phyloP scores from a whole-genome alignment of 1,140 invertebrate genomes.

The Drosophila truncata region DNA sequence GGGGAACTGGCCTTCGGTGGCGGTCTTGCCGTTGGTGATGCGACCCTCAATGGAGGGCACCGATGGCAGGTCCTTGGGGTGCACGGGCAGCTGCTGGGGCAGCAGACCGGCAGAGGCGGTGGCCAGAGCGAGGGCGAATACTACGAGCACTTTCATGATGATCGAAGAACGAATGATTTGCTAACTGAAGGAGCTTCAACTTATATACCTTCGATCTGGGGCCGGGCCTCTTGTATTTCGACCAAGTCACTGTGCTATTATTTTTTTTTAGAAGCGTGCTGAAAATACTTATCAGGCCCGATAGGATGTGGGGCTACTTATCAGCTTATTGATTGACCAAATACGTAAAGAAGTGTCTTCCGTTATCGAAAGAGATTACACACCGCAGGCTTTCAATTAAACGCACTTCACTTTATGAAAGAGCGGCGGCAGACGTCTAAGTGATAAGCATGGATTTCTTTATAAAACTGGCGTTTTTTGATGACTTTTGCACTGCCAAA shows the following conservation, averaged over 20 bases:
- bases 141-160: conserved; percentile 77
- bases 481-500: conserved; percentile 6
- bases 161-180: conserved; percentile 63
- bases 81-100: conserved; percentile 49
- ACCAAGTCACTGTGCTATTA: conserved; percentile 37
- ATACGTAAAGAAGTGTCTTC: conserved; percentile 18
- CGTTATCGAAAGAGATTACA: conserved; percentile 45
- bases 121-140: conserved; percentile 72
- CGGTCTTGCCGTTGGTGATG: conserved; percentile 74
- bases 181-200: not conserved
- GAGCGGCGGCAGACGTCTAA: conserved; percentile 23
- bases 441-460: conserved; percentile 37
- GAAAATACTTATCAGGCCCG: conserved; percentile 16
- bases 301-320: conserved; percentile 32
- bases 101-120: conserved; percentile 63
- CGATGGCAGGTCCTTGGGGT: conserved; percentile 59
- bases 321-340: conserved; percentile 21
- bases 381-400: conserved; percentile 49
- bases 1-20: conserved; percentile 85
- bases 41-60: conserved; percentile 62
- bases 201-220: conserved; percentile 43
- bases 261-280: conserved; percentile 25
- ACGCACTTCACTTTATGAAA: conserved; percentile 30
- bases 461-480: conserved; percentile 1
- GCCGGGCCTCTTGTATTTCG: conserved; percentile 17